Base-by-base conservation (phyloP, 2,797 vertebrate genomes). In the Notolepis coatsorum region DNA sequence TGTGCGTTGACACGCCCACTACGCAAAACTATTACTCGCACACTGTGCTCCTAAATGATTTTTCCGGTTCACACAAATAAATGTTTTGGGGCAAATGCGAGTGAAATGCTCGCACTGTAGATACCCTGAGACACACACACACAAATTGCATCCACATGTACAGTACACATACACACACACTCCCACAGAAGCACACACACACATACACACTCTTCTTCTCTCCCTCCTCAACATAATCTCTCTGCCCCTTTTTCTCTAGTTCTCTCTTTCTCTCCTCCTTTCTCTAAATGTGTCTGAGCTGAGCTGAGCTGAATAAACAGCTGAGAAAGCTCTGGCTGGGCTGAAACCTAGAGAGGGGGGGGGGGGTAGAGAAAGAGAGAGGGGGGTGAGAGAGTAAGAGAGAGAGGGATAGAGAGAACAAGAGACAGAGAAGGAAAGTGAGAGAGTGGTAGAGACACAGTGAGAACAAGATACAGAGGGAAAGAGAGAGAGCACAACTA, bases 271-370 rank as follows among this genome's bases (percentile, higher is more conserved):
- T 20, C 23, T 47, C 45, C 17, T 25, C 50, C 23, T 8, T 15
- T 24, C 50, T 49, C 13, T 47, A 12, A n/a, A 4, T 23, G 5
- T 13, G 25, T n/a, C n/a, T 67, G 63, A 66, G 70, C 58, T 52
- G 61, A 77, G 70, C 73, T 75, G 78, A 67, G 55, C 78, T 79
- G 43, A 73, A 83, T 74, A 80, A 75, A 75, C 61, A 69, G 23
- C 59, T 31, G 67, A 72, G 56, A 73, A 71, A 65, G 48, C 53
- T 61, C 52, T n/a, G 37, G 45, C 61, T 61, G 50, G 60, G 61
- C n/a, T 21, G 35, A 71, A 30, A 17, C 30, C 7, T 6, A 23
- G 3, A 43, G 30, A 23, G 24, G 28, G 1, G 15, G 23, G 17
- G 24, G 3, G 25, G 12, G 7, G 23, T 2, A 35, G 9, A 35